Conservation (phyloP, 2,888 invertebrate species). For the Heteromurus nitidus region DNA sequence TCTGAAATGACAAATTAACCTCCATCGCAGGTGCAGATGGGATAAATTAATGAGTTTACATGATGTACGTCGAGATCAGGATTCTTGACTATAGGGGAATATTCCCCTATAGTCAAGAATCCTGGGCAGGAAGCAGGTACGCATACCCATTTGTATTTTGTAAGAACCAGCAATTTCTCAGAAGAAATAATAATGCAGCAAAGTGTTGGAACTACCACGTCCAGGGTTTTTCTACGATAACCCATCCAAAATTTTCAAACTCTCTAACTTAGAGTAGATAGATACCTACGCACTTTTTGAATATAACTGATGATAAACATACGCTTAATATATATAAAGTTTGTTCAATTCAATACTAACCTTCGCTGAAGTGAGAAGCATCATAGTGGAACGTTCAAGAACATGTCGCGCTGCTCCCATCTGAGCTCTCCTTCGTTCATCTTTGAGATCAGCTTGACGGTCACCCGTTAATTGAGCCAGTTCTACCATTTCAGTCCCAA, state of each 20-base stretch:
- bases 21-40: too few species aligned
- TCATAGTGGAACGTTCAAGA: constrained; percentile 95
- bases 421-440: constrained; percentile 95
- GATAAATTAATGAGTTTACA: too few species aligned
- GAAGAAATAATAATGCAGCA: background rate
- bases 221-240: background rate
- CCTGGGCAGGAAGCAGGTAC: too few species aligned
- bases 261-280: background rate
- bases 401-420: constrained; percentile 97
- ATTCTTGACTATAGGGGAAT: too few species aligned
- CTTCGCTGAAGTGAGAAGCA: constrained; percentile 97
- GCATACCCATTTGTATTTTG: too few species aligned
- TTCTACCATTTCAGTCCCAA: constrained; percentile 99
- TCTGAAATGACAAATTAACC: too few species aligned
- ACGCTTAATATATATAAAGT: background rate
- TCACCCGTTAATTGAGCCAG: constrained; percentile 93
- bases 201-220: background rate
- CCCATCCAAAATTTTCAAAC: background rate
- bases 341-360: constrained; percentile 77
- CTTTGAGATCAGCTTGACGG: constrained; percentile 89
- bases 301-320: background rate
- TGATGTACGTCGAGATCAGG: too few species aligned
- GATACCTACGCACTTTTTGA: background rate
- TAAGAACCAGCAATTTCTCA: too few species aligned
- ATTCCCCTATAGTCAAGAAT: too few species aligned